Evolutionary conservation across 2,113 vertebrate species (phyloP).

Genomic region (Struthidea cinerea): DNA sequence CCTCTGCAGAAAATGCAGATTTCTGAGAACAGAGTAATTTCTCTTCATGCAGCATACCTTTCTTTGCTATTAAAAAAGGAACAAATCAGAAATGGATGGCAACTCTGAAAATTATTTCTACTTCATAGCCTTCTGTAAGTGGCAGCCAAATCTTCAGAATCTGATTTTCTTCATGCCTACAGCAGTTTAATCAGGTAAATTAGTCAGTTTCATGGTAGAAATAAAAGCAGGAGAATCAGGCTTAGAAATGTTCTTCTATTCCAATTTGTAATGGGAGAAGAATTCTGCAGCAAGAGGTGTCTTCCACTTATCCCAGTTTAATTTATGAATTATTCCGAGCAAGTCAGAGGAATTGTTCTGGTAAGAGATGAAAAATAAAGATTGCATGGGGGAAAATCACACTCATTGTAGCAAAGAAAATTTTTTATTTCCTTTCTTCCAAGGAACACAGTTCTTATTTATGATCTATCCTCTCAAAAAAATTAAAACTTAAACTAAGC

Average conservation of each 20-base stretch:
- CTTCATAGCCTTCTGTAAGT: not conserved
- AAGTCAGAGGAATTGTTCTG: not conserved
- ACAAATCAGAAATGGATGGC: not conserved
- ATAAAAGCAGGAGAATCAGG: not conserved
- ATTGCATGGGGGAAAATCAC: not conserved
- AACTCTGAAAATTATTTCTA: not conserved
- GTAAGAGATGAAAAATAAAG: not conserved
- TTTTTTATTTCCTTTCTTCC: not conserved
- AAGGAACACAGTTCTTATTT: not conserved
- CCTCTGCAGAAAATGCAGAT: not conserved
- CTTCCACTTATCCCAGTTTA: not conserved
- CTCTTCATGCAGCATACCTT: not conserved
- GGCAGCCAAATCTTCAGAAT: not conserved
- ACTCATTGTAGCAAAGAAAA: not conserved
- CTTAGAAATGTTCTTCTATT: not conserved
- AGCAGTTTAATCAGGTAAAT: not conserved
- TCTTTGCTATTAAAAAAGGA: not conserved
- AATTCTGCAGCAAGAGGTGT: not conserved
- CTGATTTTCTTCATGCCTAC: not conserved
- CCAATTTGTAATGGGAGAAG: not conserved
- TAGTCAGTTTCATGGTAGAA: not conserved
- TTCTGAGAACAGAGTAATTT: not conserved
- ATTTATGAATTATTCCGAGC: not conserved
- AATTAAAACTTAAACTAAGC: not conserved
- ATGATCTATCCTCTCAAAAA: not conserved